phyloP scores from a whole-genome alignment of 2,113 vertebrate genomes.

The Perca flavescens region DNA sequence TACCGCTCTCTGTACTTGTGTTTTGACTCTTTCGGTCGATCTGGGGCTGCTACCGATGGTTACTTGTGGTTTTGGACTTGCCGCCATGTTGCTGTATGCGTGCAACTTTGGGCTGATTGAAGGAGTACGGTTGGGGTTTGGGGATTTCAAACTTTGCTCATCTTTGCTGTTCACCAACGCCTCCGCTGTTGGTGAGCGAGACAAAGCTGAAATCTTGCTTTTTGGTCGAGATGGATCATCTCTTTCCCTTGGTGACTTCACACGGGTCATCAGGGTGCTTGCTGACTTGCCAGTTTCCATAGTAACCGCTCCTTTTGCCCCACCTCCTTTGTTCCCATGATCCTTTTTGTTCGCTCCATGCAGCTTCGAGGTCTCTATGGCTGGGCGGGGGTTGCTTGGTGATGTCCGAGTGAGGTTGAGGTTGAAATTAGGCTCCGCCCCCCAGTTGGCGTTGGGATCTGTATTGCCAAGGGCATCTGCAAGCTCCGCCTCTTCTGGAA shows the following conservation, averaged over 20 bases:
- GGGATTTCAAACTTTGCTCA: slow-evolving; percentile 37
- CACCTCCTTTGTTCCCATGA: slow-evolving; percentile 23
- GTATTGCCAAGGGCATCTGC: slow-evolving; percentile 2
- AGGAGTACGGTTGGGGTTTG: slow-evolving; percentile 19
- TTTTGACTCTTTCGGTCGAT: not conserved
- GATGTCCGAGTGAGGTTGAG: slow-evolving; percentile 55
- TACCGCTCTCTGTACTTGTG: not conserved
- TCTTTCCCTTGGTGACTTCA: slow-evolving; percentile 32
- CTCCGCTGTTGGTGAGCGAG: slow-evolving; percentile 30
- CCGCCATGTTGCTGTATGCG: not conserved
- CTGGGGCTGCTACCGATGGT: not conserved
- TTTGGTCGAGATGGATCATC: slow-evolving; percentile 26
- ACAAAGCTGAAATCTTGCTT: slow-evolving; percentile 52
- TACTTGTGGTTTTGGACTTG: slow-evolving; percentile 33
- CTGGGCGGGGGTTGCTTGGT: slow-evolving; percentile 13
- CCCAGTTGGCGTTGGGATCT: slow-evolving; percentile 30
- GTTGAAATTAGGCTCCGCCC: slow-evolving; percentile 66
- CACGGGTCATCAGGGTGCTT: not conserved
- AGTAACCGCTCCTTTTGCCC: not conserved
- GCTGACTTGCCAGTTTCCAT: slow-evolving; percentile 1
- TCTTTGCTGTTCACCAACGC: not conserved
- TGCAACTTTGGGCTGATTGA: slow-evolving; percentile 21
- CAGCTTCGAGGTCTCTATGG: slow-evolving; percentile 5
- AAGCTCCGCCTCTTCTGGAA: slow-evolving; percentile 6
- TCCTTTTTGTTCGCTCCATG: slow-evolving; percentile 33